Base-by-base conservation (phyloP, 1,140 invertebrate genomes). In the Heterodera carotae region DNA sequence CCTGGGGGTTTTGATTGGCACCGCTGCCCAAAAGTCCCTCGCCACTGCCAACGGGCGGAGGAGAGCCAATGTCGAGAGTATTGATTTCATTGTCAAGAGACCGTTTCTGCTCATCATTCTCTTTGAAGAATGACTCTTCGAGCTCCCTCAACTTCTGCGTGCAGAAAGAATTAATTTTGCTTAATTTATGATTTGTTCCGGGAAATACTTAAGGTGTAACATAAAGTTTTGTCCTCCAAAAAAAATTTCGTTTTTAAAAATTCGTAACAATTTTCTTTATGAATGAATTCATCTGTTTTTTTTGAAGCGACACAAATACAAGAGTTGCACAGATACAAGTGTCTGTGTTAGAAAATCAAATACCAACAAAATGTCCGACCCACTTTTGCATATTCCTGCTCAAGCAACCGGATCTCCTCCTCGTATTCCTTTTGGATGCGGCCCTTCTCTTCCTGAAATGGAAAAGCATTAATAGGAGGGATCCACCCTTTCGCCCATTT, bases 101-200 rank as follows among this genome's bases (percentile, higher is more conserved):
- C 27, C 43, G 29, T 27, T 79, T 79, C 36, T 80, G 78, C 67
- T 79, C 78, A 15, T 79, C 78, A 8, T 31, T 22, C 64, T 81
- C 78, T 15, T 81, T 25, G 80, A 59, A 79, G 22, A 79, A 66
- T 22, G 25, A 60, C 33, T 79, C 78, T 18, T 79, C 79, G 18
- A 79, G 22, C 66, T 79, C 78, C 22, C 59, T 79, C 29, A 79
- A 43, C 31, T 71, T 56, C 60, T 74, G 64, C 34, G 27, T 33
- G 12, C 6, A 22, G 25, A 33, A 33, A 62, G 12, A 43, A 43
- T 43, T 6, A 39, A 39, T n/a, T n/a, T 27, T 10, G 8, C n/a
- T 43, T 27, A 12, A 31, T 7, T 4, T 12, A 15, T 8, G 10
- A 56, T 12, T 31, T 15, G 27, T n/a, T 18, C 29, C n/a, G 2